Evolutionary conservation across 2,888 invertebrate species (phyloP).

Genomic region (Agrilus cyanescens): DNA sequence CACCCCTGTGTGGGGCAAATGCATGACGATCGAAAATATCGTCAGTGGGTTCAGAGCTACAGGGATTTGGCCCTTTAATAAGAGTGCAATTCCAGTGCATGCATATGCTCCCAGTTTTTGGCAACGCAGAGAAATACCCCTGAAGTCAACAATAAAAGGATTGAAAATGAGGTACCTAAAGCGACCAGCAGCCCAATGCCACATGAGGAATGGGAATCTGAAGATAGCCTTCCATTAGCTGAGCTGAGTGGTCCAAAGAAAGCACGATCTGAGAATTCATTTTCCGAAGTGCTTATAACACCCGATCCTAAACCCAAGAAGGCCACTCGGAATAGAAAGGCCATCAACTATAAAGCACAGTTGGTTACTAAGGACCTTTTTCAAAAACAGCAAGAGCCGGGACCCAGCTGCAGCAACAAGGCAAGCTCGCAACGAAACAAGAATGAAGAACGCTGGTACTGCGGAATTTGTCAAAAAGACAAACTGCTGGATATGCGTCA

Average conservation of each 20-base stretch:
- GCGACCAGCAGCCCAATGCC: too few species aligned
- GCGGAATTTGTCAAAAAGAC: conserved; percentile 6
- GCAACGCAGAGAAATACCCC: too few species aligned
- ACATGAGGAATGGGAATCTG: too few species aligned
- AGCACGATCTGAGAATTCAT: too few species aligned
- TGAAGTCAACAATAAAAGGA: too few species aligned
- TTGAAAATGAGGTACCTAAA: too few species aligned
- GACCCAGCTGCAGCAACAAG: background rate
- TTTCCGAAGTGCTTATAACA: conserved; percentile 3
- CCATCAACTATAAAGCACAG: conserved; percentile 9
- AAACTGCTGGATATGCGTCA: conserved; percentile 6
- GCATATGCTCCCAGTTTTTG: conserved; percentile 17
- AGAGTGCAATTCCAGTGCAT: conserved; percentile 14
- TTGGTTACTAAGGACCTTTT: conserved; percentile 8
- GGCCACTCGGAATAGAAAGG: conserved; percentile 3
- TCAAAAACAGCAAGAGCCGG: conserved; percentile 3
- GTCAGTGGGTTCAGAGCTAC: conserved; percentile 18
- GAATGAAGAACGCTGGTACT: conserved; percentile 7
- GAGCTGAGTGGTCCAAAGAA: too few species aligned
- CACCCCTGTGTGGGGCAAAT: conserved; percentile 19
- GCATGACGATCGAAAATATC: conserved; percentile 17
- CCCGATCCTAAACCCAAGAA: background rate
- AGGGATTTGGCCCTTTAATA: conserved; percentile 21
- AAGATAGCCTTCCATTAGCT: too few species aligned
- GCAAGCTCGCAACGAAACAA: conserved; percentile 1